Percentiles rank a stretch among this genome's conserved stretches.
Evolutionary conservation across 2,888 invertebrate genomes (phyloP).

Genomic region (Philereme vetulata): DNA sequence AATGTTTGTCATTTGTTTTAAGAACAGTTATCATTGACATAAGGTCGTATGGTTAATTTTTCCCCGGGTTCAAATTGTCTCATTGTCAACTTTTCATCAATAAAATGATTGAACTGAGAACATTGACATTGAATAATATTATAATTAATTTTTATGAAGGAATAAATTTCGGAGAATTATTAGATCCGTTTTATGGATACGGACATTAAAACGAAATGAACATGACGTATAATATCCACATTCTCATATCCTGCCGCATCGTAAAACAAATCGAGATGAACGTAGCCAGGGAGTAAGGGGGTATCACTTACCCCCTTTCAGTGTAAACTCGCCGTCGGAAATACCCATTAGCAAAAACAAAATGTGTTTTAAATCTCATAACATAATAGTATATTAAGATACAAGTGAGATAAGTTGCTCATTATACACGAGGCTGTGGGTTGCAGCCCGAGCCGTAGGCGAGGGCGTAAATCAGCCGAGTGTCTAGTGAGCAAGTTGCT

Average conservation of each 20-base stretch:
- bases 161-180: neutral
- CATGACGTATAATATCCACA: slow-evolving; percentile 7
- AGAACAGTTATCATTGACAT: too few species aligned
- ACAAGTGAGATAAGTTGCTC: too few species aligned
- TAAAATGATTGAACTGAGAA: neutral
- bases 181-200: slow-evolving; percentile 5
- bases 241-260: slow-evolving; percentile 13
- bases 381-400: too few species aligned
- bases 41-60: too few species aligned
- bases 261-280: slow-evolving; percentile 22
- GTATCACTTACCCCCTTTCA: too few species aligned
- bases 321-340: slow-evolving; percentile 1
- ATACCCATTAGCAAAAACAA: slow-evolving; percentile 12
- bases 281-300: slow-evolving; percentile 1
- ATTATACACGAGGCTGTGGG: too few species aligned
- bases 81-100: too few species aligned
- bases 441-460: too few species aligned
- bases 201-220: neutral
- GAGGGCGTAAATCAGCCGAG: too few species aligned
- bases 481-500: too few species aligned
- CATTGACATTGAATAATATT: neutral
- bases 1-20: too few species aligned
- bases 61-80: too few species aligned
- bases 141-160: neutral
- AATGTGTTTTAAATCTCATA: slow-evolving; percentile 1